Percentiles rank a stretch among this genome's conserved stretches.
Conservation (phyloP, 2,888 invertebrate species). For the Hemithea aestivaria region DNA sequence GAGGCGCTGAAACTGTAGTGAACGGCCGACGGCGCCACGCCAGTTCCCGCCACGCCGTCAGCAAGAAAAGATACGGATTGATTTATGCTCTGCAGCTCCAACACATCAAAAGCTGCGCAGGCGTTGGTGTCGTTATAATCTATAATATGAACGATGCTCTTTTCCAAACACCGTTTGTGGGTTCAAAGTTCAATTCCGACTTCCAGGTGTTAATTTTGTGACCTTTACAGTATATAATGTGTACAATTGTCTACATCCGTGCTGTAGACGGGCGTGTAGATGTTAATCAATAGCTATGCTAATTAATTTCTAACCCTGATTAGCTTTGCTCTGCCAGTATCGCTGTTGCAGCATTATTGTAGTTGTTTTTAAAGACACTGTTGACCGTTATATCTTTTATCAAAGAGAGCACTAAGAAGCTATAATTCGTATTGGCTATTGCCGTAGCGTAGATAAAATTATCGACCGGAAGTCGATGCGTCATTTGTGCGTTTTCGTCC, state of each 20-base stretch:
- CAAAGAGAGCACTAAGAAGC: slow-evolving; percentile 20
- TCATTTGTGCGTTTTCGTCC: slow-evolving; percentile 72
- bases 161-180: too few species aligned
- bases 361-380: too few species aligned
- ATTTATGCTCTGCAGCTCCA: slow-evolving; percentile 23
- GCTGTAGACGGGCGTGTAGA: too few species aligned
- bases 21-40: slow-evolving; percentile 16
- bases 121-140: slow-evolving; percentile 8
- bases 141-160: too few species aligned
- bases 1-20: slow-evolving; percentile 17
- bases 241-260: too few species aligned
- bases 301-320: too few species aligned
- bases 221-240: slow-evolving; percentile 5
- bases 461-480: slow-evolving; percentile 76
- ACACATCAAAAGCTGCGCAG: slow-evolving; percentile 21
- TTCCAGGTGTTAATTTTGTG: background rate
- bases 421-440: slow-evolving; percentile 36
- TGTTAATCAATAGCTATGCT: too few species aligned
- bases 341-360: too few species aligned
- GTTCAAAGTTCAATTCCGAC: slow-evolving; percentile 1
- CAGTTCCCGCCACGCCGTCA: slow-evolving; percentile 18
- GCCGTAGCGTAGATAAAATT: slow-evolving; percentile 67
- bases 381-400: too few species aligned
- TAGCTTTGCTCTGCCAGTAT: slow-evolving; percentile 12
- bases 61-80: slow-evolving; percentile 25